phyloP scores from a whole-genome alignment of 2,888 invertebrate species.

The Xestia ashworthii region DNA sequence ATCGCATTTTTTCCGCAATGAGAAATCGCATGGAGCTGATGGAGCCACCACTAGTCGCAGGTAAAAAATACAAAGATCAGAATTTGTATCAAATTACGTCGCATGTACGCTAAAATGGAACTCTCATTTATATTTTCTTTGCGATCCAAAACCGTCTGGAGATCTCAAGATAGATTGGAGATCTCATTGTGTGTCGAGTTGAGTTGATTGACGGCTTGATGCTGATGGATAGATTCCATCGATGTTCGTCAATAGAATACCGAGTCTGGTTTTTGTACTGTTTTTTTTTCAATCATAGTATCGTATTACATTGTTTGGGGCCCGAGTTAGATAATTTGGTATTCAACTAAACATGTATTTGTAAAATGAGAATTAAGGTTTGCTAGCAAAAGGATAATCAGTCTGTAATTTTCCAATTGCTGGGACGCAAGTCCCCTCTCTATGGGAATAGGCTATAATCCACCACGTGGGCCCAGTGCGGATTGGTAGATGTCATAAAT shows the following conservation, averaged over 20 bases:
- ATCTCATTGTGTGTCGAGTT: constrained; percentile 14
- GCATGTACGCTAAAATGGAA: background rate
- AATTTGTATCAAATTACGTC: background rate
- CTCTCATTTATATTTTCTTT: constrained; percentile 31
- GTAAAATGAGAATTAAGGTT: too few species aligned
- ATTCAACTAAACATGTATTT: background rate
- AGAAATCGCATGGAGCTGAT: background rate
- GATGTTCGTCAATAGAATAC: constrained; percentile 34
- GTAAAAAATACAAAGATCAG: background rate
- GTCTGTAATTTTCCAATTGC: too few species aligned
- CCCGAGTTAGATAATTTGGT: background rate
- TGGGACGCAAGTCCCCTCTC: too few species aligned
- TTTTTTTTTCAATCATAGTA: background rate
- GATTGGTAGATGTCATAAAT: too few species aligned
- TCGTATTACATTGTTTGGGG: background rate
- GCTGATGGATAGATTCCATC: constrained; percentile 20
- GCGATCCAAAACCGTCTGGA: constrained; percentile 28
- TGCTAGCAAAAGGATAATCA: too few species aligned
- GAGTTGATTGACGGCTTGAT: constrained; percentile 18
- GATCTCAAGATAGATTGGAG: constrained; percentile 27
- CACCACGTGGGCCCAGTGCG: too few species aligned
- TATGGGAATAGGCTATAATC: too few species aligned
- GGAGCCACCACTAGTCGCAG: background rate
- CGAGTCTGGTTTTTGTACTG: constrained; percentile 7
- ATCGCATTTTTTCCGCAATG: too few species aligned